Base-by-base conservation (phyloP, 2,113 vertebrate species). In the Chaetodon auriga region DNA sequence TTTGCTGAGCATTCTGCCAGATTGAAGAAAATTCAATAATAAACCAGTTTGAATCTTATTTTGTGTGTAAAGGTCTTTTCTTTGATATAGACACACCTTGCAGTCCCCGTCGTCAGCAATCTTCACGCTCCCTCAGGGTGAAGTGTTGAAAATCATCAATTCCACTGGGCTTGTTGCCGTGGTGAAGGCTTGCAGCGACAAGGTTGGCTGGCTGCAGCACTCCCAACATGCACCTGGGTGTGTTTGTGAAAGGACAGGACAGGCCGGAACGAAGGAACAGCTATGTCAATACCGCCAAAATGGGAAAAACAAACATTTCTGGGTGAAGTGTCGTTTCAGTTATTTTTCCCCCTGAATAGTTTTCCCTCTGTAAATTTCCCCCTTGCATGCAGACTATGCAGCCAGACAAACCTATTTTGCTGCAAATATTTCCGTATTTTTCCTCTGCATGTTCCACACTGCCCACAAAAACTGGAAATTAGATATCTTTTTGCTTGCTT, bases 181-280 rank as follows among this genome's bases (percentile, higher is more conserved):
- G 83, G 83, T 58, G 68, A 93, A 88, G 90, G 79, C 93, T 92
- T 94, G 93, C 85, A 93, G 88, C 48, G 85, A 94, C 92, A 95
- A 80, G 85, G 89, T 46, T 72, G 72, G 80, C 62, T 87, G 78
- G 79, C 83, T 89, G 75, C 49, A 75, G 71, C 75, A 12, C 89
- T 92, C 89, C 88, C 90, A 87, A 78, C 81, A 86, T 92, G 88
- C 93, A 93, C 87, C 93, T 94, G 93, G 90, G 76, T 84, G 86
- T 94, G 89, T 94, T 94, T 94, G 92, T 90, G 80, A 92, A 94
- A 95, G 87, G 93, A 93, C 92, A 93, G 92, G 92, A 93, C 91
- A 80, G 91, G 91, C 93, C 81, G 90, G 92, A 95, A 93, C 79
- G 89, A 91, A 91, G 82, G 76, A 94, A 81, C 93, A 94, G 94